phyloP scores from a whole-genome alignment of 2,888 invertebrate species.

The Drosophila mimica region DNA sequence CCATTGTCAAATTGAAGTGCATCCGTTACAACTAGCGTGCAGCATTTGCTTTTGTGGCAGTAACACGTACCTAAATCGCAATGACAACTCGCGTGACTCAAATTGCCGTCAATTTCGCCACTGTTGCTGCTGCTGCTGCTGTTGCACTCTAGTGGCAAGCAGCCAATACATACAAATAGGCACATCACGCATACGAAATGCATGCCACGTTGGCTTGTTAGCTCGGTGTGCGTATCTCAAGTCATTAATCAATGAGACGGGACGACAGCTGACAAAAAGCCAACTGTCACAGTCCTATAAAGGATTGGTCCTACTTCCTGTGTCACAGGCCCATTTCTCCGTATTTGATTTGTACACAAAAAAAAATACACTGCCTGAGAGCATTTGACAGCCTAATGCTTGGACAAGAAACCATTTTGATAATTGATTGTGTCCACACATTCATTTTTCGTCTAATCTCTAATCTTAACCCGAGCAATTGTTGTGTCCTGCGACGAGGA shows the following conservation, averaged over 20 bases:
- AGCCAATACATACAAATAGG: conserved; percentile 39
- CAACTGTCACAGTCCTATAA: conserved; percentile 36
- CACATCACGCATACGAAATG: conserved; percentile 55
- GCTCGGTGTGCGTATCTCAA: conserved; percentile 21
- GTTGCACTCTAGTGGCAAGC: conserved; percentile 37
- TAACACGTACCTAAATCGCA: conserved; percentile 32
- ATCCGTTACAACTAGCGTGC: conserved; percentile 7
- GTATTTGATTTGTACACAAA: neutral
- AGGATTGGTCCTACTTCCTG: neutral
- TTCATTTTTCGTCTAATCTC: conserved; percentile 22
- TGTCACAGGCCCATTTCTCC: neutral
- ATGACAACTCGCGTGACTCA: conserved; percentile 47
- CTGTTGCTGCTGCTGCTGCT: conserved; percentile 7
- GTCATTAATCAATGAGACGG: conserved; percentile 65
- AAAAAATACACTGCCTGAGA: conserved; percentile 3
- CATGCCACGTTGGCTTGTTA: conserved; percentile 25
- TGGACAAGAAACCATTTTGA: conserved; percentile 57
- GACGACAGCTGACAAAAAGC: conserved; percentile 27
- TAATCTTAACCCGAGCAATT: conserved; percentile 21
- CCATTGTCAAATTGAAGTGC: conserved; percentile 47
- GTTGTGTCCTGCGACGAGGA: neutral
- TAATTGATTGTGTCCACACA: conserved; percentile 67
- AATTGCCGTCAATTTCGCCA: conserved; percentile 15
- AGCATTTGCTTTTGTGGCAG: conserved; percentile 25
- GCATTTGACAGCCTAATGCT: conserved; percentile 62